Evolutionary conservation across 2,888 invertebrate genomes (phyloP).

Genomic region (Tinea pellionella): DNA sequence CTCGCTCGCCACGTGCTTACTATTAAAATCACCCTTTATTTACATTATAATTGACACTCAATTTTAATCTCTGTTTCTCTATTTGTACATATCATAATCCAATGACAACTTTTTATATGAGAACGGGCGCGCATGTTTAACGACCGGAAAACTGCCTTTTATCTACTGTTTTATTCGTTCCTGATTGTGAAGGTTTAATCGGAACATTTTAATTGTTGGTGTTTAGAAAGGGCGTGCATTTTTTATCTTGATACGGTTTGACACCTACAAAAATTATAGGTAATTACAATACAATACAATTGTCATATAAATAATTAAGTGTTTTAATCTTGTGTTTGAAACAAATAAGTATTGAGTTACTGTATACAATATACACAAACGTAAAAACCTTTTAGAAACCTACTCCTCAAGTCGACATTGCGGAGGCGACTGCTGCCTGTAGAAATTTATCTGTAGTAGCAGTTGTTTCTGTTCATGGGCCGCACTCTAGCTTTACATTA

Average conservation of each 20-base stretch:
- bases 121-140: not conserved
- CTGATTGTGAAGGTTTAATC: not conserved
- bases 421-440: too few species aligned
- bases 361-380: too few species aligned
- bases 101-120: not conserved
- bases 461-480: too few species aligned
- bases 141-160: constrained; percentile 6
- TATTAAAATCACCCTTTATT: not conserved
- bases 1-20: not conserved
- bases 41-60: not conserved
- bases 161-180: not conserved
- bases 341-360: too few species aligned
- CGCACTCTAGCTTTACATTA: too few species aligned
- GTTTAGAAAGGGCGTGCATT: not conserved
- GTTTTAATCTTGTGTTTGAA: too few species aligned
- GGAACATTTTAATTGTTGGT: not conserved
- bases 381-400: too few species aligned
- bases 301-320: too few species aligned
- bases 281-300: too few species aligned
- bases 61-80: not conserved
- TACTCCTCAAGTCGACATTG: too few species aligned
- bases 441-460: too few species aligned
- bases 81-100: not conserved
- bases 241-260: not conserved
- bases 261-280: not conserved